Percentiles rank a stretch among this genome's conserved stretches.
These are phyloP conservation scores for Flabesymbios commensalis DNA, from an alignment of 2,888 invertebrate species.

Conservation along the genomic window DNA sequence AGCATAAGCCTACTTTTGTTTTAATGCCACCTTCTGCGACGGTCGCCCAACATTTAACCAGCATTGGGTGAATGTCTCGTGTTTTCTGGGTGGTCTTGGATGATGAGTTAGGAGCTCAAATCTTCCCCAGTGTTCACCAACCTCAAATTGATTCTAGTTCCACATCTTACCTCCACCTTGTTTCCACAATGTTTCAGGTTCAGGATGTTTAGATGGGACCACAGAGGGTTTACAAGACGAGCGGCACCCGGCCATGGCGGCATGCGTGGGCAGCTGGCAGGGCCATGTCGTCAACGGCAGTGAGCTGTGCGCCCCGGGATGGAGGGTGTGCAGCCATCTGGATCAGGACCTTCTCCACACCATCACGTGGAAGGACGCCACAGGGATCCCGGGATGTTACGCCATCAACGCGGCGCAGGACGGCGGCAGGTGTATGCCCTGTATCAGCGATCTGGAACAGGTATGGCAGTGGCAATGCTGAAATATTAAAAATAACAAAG, in stretches of 20 bases:
- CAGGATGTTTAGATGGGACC: slow-evolving; percentile 46
- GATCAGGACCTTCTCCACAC: slow-evolving; percentile 37
- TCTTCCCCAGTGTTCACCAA: too few species aligned
- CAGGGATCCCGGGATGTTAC: slow-evolving; percentile 48
- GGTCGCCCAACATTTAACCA: too few species aligned
- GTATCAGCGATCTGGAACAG: slow-evolving; percentile 44
- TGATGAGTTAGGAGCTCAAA: too few species aligned
- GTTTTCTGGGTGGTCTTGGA: too few species aligned
- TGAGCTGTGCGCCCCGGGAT: slow-evolving; percentile 47
- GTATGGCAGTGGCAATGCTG: slow-evolving; percentile 26
- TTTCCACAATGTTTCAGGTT: too few species aligned
- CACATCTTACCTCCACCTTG: too few species aligned
- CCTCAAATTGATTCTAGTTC: too few species aligned
- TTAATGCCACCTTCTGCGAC: too few species aligned
- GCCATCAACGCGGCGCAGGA: slow-evolving; percentile 57
- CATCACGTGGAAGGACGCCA: slow-evolving; percentile 49
- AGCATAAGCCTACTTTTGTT: too few species aligned
- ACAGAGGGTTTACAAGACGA: slow-evolving; percentile 39
- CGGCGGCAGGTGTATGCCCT: slow-evolving; percentile 51
- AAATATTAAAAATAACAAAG: too few species aligned
- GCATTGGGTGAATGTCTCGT: too few species aligned
- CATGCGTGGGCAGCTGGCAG: slow-evolving; percentile 48
- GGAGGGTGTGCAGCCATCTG: slow-evolving; percentile 49
- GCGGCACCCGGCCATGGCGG: slow-evolving; percentile 39
- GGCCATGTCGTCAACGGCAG: slow-evolving; percentile 50